Conservation (phyloP, 2,113 vertebrate species). For the Echinops telfairi region DNA sequence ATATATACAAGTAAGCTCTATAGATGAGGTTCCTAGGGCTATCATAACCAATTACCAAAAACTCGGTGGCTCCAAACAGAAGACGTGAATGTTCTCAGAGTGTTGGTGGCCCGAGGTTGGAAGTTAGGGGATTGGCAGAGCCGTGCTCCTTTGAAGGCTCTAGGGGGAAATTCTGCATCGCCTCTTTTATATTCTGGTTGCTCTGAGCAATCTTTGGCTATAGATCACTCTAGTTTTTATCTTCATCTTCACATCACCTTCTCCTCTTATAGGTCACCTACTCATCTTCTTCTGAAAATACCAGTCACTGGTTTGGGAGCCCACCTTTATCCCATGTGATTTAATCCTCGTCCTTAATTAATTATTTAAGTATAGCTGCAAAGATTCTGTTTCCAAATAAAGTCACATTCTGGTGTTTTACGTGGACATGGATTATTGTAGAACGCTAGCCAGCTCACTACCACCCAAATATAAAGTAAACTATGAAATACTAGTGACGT, state of each 20-base stretch:
- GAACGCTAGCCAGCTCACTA: neutral
- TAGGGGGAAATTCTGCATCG: neutral
- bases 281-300: neutral
- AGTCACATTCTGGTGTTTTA: neutral
- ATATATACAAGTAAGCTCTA: neutral
- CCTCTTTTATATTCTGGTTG: neutral
- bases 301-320: neutral
- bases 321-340: neutral
- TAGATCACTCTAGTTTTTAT: neutral
- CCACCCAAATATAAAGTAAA: neutral
- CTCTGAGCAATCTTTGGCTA: neutral
- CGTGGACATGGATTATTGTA: neutral
- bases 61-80: neutral
- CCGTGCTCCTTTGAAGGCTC: neutral
- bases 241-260: neutral
- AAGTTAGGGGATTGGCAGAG: neutral
- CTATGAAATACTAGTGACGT: neutral
- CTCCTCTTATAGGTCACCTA: neutral
- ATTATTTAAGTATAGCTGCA: neutral
- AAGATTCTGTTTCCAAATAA: neutral
- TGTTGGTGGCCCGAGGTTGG: neutral
- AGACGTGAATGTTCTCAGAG: neutral
- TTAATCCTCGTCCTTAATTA: neutral
- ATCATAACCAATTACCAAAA: neutral
- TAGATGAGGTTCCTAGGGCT: neutral